Percentiles rank a stretch among this genome's conserved stretches.
These are phyloP conservation scores for Calyptomena viridis DNA, from an alignment of 2,113 vertebrate species.

Conservation along the genomic window DNA sequence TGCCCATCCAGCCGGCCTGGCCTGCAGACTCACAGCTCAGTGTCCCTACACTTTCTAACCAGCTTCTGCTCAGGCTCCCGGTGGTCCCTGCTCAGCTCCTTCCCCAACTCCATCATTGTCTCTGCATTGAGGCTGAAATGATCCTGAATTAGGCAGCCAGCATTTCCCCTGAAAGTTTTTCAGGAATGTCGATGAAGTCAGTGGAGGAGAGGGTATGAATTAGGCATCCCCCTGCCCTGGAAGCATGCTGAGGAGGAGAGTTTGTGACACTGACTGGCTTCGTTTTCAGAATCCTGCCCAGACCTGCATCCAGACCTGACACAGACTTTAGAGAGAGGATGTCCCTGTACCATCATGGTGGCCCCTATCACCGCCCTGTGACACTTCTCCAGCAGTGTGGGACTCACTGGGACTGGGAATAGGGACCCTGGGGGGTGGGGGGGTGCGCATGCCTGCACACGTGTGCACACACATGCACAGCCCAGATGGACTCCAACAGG, in stretches of 20 bases:
- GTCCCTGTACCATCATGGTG: neutral
- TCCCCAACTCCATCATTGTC: neutral
- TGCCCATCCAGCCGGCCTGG: neutral
- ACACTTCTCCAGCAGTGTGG: neutral
- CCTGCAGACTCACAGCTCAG: neutral
- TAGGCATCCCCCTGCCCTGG: neutral
- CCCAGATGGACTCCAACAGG: neutral
- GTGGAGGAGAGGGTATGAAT: neutral
- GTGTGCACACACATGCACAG: neutral
- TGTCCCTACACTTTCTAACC: neutral
- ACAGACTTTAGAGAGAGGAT: neutral
- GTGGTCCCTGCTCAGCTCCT: neutral
- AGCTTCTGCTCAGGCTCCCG: neutral
- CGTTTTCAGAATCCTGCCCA: neutral
- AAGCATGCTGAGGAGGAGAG: neutral
- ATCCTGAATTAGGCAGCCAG: neutral
- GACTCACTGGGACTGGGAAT: neutral
- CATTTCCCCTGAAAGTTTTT: neutral
- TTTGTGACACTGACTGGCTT: fast-evolving
- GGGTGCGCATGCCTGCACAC: fast-evolving
- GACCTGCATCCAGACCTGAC: neutral
- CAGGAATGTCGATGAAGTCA: neutral
- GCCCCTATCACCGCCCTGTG: neutral
- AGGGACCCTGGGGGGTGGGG: no score
- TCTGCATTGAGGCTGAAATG: neutral